Evolutionary conservation across 2,797 vertebrate genomes (phyloP), one percentile per base, ranked within the genome.

Genomic region (Pelobates cultripes): DNA sequence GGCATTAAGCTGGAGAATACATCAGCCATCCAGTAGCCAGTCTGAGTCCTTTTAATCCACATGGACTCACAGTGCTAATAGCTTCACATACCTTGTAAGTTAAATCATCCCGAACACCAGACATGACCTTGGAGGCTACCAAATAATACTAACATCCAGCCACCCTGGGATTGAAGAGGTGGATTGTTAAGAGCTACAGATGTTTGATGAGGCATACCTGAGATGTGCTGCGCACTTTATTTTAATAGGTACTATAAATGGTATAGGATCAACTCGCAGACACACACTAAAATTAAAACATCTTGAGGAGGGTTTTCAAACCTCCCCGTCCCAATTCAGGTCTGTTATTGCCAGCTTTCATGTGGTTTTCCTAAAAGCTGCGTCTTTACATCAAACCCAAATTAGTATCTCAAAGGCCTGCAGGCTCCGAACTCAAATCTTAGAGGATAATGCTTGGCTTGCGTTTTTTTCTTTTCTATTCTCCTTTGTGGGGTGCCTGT

Each of bases 341-440:
- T 77, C 80, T 82, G 70, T 76, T 61, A 69, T 72, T 83, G n/a
- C 40, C 45, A 9, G 40, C 76, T 78, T 75, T 83, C 64, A 78
- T 83, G 76, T 83, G 76, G 81, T 74, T 83, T 66, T 75, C 53
- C 64, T 78, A 55, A 75, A 83, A 83, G 71, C 76, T 75, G 75
- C 55, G 70, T 78, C 71, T 83, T 78, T 53, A 78, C 71, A 78
- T 83, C 70, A 83, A 83, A 78, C 70, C 66, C 55, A 78, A 74
- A 83, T 78, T 78, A 74, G 55, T 68, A 78, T 83, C 76, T 74
- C 55, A n/a, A 44, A 64, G 64, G 76, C 64, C 76, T 45, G 64
- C 47, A 68, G 70, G 76, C 64, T 77, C 6, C 41, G 51, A 51
- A 17, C 66, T 80, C 66, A n/a, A 64, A 51, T 51, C 51, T 73